Conservation (phyloP, 1,140 invertebrate species). For the Drosophila chauvacae region DNA sequence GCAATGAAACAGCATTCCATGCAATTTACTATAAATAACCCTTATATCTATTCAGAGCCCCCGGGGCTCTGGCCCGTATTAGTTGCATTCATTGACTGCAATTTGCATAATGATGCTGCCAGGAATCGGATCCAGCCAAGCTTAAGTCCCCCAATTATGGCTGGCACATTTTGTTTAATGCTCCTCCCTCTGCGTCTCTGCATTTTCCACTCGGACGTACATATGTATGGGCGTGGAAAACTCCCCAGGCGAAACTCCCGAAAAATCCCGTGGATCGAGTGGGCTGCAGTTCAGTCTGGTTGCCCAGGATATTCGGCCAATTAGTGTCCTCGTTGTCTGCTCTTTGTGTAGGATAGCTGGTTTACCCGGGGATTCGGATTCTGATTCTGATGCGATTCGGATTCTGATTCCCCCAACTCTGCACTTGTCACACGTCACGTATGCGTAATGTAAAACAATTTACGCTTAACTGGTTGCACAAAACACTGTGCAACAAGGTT, state of each 20-base stretch:
- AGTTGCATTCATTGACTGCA: conserved; percentile 55
- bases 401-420: neutral
- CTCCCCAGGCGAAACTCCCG: conserved; percentile 6
- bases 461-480: conserved; percentile 12
- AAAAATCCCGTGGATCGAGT: conserved; percentile 7
- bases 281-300: conserved; percentile 21
- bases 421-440: conserved; percentile 40
- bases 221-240: conserved; percentile 3
- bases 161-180: conserved; percentile 37
- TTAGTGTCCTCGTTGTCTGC: conserved; percentile 31
- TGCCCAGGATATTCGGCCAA: conserved; percentile 49
- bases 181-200: conserved; percentile 4
- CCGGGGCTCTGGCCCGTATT: conserved; percentile 25
- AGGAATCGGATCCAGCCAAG: conserved; percentile 8
- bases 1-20: conserved; percentile 18
- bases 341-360: neutral
- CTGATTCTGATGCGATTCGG: neutral
- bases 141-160: conserved; percentile 27
- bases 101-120: conserved; percentile 54
- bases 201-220: conserved; percentile 14
- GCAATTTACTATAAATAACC: conserved; percentile 58
- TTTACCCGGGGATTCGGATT: neutral
- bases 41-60: conserved; percentile 37
- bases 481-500: neutral
- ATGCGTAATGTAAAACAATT: conserved; percentile 50